A percentile compares a stretch with the other conserved stretches of the same genome.
These are phyloP conservation scores for Ciconia nigra DNA, from an alignment of 2,797 vertebrate genomes.

Conservation along the genomic window DNA sequence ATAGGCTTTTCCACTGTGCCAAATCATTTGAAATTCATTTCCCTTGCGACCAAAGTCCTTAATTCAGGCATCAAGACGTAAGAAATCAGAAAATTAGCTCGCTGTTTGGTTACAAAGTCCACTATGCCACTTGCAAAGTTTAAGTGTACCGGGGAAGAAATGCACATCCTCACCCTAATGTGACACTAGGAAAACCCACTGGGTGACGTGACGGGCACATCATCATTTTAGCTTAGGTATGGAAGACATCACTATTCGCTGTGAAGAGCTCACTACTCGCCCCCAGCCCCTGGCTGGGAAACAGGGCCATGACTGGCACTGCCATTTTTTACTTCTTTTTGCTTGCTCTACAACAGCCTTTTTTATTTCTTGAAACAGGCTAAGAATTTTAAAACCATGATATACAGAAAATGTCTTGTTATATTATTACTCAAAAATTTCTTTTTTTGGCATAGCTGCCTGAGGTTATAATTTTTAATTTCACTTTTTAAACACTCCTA, in stretches of 20 bases:
- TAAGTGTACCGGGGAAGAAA: background rate
- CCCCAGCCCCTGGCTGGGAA: background rate
- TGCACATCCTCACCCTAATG: background rate
- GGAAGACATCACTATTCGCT: background rate
- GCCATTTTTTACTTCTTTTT: background rate
- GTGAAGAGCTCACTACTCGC: background rate
- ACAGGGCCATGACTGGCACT: accelerated
- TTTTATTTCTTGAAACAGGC: background rate
- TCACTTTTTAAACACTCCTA: background rate
- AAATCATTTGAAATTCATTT: constrained; percentile 47
- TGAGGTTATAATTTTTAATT: constrained; percentile 12
- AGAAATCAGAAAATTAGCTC: constrained; percentile 13
- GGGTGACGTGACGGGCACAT: accelerated
- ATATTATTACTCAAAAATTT: background rate
- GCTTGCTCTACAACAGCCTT: background rate
- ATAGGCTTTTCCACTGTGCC: constrained; percentile 24
- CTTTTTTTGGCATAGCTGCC: background rate
- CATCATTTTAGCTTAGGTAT: background rate
- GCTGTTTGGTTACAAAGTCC: background rate
- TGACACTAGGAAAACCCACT: background rate
- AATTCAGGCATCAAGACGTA: constrained; percentile 27
- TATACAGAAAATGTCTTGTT: background rate
- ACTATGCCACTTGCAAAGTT: background rate
- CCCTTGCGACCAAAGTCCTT: background rate
- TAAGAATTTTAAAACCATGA: background rate